A percentile compares a stretch with the other conserved stretches of the same genome.
These are phyloP conservation scores for Chrysoperla carnea DNA, from an alignment of 1,140 invertebrate genomes.

Conservation along the genomic window DNA sequence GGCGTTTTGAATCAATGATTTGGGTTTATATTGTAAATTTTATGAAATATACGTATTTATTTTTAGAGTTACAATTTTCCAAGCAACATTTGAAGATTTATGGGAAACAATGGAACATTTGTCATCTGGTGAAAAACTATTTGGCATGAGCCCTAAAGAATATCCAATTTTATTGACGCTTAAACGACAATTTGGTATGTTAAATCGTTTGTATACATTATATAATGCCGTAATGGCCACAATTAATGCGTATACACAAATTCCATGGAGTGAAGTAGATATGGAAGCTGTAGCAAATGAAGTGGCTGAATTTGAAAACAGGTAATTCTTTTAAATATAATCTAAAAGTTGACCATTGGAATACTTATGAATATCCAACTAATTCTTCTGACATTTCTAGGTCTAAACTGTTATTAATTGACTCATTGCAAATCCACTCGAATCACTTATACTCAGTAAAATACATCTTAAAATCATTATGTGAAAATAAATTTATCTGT, in stretches of 20 bases:
- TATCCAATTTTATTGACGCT: slow-evolving; percentile 60
- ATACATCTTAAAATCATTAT: too few relatives aligned
- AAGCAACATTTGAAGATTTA: slow-evolving; percentile 61
- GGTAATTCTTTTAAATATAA: too few relatives aligned
- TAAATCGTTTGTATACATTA: slow-evolving; percentile 66
- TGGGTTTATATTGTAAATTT: too few relatives aligned
- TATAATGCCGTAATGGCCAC: slow-evolving; percentile 66
- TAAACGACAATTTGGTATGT: slow-evolving; percentile 65
- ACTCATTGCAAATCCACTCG: too few relatives aligned
- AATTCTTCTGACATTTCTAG: too few relatives aligned
- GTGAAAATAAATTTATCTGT: too few relatives aligned
- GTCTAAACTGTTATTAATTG: too few relatives aligned
- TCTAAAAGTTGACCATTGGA: too few relatives aligned
- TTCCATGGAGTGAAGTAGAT: slow-evolving; percentile 67
- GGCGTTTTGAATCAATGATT: too few relatives aligned
- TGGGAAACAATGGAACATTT: slow-evolving; percentile 64
- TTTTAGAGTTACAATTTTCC: slow-evolving; percentile 48
- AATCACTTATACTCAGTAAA: too few relatives aligned
- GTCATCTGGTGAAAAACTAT: slow-evolving; percentile 61
- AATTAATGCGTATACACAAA: slow-evolving; percentile 71
- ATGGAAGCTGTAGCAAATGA: slow-evolving; percentile 66
- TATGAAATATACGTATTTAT: too few relatives aligned
- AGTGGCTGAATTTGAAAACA: slow-evolving; percentile 63
- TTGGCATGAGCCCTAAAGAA: slow-evolving; percentile 59
- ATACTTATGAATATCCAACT: too few relatives aligned